These are phyloP conservation scores for Hirtodrosophila histrioides DNA, from an alignment of 2,888 invertebrate species.

Conservation along the genomic window DNA sequence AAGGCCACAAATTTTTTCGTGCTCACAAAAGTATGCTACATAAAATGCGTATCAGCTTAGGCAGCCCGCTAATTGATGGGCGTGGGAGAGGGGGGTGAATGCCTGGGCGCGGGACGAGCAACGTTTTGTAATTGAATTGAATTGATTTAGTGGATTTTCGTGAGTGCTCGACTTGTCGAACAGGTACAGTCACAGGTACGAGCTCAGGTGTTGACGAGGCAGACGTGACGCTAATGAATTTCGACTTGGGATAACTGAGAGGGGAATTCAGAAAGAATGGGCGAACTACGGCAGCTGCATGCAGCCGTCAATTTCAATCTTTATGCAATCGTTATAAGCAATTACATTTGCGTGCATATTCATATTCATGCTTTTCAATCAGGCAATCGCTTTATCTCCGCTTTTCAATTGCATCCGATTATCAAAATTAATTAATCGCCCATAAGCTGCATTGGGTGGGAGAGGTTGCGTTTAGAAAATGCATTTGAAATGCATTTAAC, in stretches of 20 bases:
- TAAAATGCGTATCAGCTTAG: constrained; percentile 57
- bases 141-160: constrained; percentile 70
- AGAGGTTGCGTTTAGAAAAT: constrained; percentile 21
- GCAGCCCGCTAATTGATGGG: constrained; percentile 53
- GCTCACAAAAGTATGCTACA: constrained; percentile 47
- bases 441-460: constrained; percentile 10
- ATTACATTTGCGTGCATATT: constrained; percentile 57
- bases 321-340: constrained; percentile 36
- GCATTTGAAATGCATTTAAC: constrained; percentile 35
- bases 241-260: constrained; percentile 18
- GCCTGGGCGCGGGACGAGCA: background rate
- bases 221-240: constrained; percentile 63
- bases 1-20: constrained; percentile 49
- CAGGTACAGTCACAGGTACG: background rate
- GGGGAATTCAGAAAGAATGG: background rate
- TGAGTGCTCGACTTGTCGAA: constrained; percentile 30
- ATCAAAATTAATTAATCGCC: constrained; percentile 69
- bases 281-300: background rate
- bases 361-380: constrained; percentile 55
- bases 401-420: constrained; percentile 32
- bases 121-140: constrained; percentile 69
- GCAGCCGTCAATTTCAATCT: background rate
- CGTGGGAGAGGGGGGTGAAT: background rate
- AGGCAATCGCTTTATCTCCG: constrained; percentile 4
- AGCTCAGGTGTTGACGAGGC: constrained; percentile 44